Evolutionary conservation across 2,797 vertebrate species (phyloP), one percentile per base, ranked within the genome.

Genomic region (Oreochromis mossambicus): DNA sequence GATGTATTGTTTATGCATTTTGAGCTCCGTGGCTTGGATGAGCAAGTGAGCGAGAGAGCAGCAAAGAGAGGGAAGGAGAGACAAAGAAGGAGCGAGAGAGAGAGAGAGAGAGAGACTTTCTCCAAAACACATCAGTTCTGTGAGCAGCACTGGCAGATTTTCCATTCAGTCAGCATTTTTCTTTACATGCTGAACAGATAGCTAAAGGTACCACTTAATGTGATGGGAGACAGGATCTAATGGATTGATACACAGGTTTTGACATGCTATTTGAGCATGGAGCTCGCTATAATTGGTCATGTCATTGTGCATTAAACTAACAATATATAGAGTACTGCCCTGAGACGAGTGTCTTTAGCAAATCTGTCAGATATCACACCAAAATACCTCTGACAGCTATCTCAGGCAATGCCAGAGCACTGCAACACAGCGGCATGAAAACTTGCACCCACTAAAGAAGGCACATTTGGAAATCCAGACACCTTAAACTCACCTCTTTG

Each of bases 291-390:
- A 98, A 98, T 98, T 98, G 97, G 96, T 97, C 97, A 94, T 96
- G 96, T 98, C 97, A 97, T 96, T 96, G 96, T 95, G 97, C 96
- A 98, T 98, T 98, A 98, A 97, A 97, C 97, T 97, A 98, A 97
- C 96, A 95, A 97, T 96, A 97, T 96, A 97, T 96, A 94, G 96
- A 97, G 94, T 92, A 96, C 94, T 96, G 97, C 97, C 97, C 97
- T 94, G 96, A 96, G 97, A 98, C 95, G 94, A 97, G 95, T 97
- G 97, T 98, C 97, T 97, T 97, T 96, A 95, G 96, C 94, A 97
- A 97, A 97, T 97, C 97, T 96, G 97, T 97, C 97, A 97, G 96
- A 96, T 96, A 96, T 97, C 96, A 96, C 89, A 95, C 94, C 91
- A 95, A 96, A 98, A 97, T 92, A 93, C 95, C 96, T 96, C 93